Base-by-base conservation (phyloP, 1,140 invertebrate species). In the Kradibia gibbosae region DNA sequence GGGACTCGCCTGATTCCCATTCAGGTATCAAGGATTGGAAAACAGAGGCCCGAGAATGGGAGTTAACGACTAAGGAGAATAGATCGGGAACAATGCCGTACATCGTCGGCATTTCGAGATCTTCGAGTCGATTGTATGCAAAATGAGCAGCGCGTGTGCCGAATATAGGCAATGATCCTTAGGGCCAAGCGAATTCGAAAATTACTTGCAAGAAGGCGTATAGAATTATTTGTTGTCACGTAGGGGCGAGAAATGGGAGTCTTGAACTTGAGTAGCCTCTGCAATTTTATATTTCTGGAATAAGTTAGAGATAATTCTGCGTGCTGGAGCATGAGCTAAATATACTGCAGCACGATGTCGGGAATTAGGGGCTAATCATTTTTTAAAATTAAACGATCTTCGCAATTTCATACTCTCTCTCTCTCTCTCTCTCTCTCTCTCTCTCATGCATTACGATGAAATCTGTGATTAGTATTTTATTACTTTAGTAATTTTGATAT, bases 11-110 rank as follows among this genome's bases (percentile, higher is more conserved):
- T 17, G 8, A 31, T 60, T 31, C 28, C 57, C 57, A 60, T 60
- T 28, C 57, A 60, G 5, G 57, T 28, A 10, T 60, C n/a, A 13
- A 25, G 25, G 10, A 62, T 62, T 62, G 22, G 55, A 76, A 77
- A 62, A 22, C 57, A 34, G 73, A 22, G 25, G 28, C 10, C 31
- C 22, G 28, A n/a, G 45, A 50, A 70, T 67, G 34, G 71, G 75
- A 79, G 86, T 86, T 86, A 85, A 86, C 79, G 81, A 85, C 85
- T 79, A 82, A 85, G 83, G 48, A 76, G 83, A 67, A 60, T 42
- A 67, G 48, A 28, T 76, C 67, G 60, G 81, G 80, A 86, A 86
- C 86, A 85, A 86, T 85, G 82, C 81, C 78, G 67, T 55, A 74
- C 11, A 36, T 73, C 73, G 62, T 22, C 50, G 83, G 73, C 50